A percentile compares a stretch with the other conserved stretches of the same genome.
Evolutionary conservation across 92 coral and sea anemone species (phyloP).

Genomic region (Chrysogorgia sp.): DNA sequence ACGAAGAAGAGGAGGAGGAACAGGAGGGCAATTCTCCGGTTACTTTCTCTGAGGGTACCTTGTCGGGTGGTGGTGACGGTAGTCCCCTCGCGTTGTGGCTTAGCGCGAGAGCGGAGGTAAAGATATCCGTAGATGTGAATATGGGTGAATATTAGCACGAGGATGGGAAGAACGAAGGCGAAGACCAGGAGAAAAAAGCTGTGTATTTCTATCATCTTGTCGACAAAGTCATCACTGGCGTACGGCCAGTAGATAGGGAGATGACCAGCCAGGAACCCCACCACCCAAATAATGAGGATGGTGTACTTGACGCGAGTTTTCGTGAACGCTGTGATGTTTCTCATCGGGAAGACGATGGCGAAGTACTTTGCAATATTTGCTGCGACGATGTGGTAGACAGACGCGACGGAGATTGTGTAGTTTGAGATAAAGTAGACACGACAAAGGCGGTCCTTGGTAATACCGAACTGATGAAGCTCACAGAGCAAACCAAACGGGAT

Average conservation of each 20-base stretch:
- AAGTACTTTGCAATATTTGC: constrained; percentile 30
- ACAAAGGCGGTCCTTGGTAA: neutral
- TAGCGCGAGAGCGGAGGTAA: neutral
- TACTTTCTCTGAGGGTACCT: neutral
- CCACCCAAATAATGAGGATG: constrained; percentile 6
- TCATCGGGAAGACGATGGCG: constrained; percentile 30
- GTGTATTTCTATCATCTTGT: neutral
- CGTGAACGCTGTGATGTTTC: constrained; percentile 19
- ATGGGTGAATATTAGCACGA: constrained; percentile 7
- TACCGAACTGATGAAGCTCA: neutral
- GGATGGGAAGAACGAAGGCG: constrained; percentile 14
- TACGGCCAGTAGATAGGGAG: constrained; percentile 8
- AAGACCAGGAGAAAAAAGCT: constrained; percentile 8
- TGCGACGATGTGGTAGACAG: constrained; percentile 34
- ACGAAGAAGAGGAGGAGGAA: constrained; percentile 23
- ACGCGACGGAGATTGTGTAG: constrained; percentile 10
- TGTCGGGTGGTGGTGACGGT: too few species aligned
- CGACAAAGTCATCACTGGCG: neutral
- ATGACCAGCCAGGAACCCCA: constrained; percentile 22
- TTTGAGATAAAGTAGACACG: constrained; percentile 6
- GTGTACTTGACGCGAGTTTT: constrained; percentile 3
- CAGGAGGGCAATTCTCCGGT: constrained; percentile 4
- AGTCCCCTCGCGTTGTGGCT: neutral
- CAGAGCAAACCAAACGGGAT: constrained; percentile 18
- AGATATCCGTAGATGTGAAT: constrained; percentile 8